Evolutionary conservation across 2,888 invertebrate species (phyloP), one percentile per base, ranked within the genome.

Genomic region (Rugalucina vietnamica): DNA sequence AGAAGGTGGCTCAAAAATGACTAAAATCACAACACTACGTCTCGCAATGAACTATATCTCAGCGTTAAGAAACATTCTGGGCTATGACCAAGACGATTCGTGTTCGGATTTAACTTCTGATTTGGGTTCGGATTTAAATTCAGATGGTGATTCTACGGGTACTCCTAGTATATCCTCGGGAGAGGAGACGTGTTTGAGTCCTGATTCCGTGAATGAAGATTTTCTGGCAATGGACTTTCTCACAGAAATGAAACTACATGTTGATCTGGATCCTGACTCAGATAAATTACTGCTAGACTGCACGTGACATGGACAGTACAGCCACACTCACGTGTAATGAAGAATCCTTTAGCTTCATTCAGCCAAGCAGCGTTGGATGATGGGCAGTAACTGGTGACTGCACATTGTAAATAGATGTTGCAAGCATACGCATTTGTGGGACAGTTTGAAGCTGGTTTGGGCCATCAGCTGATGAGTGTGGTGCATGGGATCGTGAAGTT

Each of bases 21-120:
- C 98, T 72, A 98, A 98, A 95, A 98, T 98, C 91, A 98, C 98
- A 4, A 98, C 98, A 0, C 95, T 98, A 71, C 96, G 97, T 49
- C 95, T 98, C 85, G 98, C 98, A 34, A 97, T 98, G 97, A 97
- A 97, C 93, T 98, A 98, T 94, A 98, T 98, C 88, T 95, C 97
- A 18, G 96, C 97, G 21, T 95, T 98, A 18, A 77, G 93, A 39
- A 91, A 93, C 21, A 90, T 93, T 76, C 81, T 94, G 12, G 93
- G 92, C 0, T 90, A 90, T 43, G 86, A 87, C 10, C 69, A 79
- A 1, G 72, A 87, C 5, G 85, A 81, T 24, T 70, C 84, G 21
- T 32, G 74, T 14, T 88, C 84, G 18, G 88, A 88, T 39, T 73
- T 88, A 3, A 88, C 84, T 60, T 88, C 86, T 0, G 90, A 89